Evolutionary conservation across 2,797 vertebrate species (phyloP).

Genomic region (Siniperca obscura): DNA sequence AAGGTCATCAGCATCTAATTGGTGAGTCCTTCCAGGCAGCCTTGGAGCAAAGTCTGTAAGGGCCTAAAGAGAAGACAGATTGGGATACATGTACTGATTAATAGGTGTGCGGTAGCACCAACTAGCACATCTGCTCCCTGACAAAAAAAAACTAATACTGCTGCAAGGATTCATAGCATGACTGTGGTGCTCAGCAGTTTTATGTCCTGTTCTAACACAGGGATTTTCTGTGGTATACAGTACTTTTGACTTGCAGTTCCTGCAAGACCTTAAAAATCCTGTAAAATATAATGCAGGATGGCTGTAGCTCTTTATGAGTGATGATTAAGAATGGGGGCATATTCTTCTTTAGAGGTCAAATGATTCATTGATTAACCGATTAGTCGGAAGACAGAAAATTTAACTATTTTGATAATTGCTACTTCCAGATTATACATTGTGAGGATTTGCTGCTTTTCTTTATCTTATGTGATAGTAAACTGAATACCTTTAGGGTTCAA

Average conservation of each 20-base stretch:
- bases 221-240: not conserved
- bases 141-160: not conserved
- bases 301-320: not conserved
- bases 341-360: not conserved
- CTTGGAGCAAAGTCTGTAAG: not conserved
- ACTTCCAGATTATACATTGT: not conserved
- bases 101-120: constrained; percentile 2
- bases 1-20: constrained; percentile 17
- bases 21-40: not conserved
- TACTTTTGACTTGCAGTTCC: not conserved
- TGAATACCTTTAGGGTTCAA: no score
- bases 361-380: not conserved
- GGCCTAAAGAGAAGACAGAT: constrained; percentile 10
- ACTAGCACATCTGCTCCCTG: constrained; percentile 54
- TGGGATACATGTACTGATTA: constrained; percentile 38
- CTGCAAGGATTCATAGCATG: constrained; percentile 23
- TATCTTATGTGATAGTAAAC: not conserved
- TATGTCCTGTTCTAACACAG: constrained; percentile 4
- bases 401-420: not conserved
- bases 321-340: not conserved
- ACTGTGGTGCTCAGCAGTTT: constrained; percentile 36
- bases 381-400: not conserved
- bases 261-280: not conserved
- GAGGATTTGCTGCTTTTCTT: not conserved
- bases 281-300: not conserved